These are phyloP conservation scores for Parapsyche elsis DNA, from an alignment of 1,140 invertebrate species.

Conservation along the genomic window DNA sequence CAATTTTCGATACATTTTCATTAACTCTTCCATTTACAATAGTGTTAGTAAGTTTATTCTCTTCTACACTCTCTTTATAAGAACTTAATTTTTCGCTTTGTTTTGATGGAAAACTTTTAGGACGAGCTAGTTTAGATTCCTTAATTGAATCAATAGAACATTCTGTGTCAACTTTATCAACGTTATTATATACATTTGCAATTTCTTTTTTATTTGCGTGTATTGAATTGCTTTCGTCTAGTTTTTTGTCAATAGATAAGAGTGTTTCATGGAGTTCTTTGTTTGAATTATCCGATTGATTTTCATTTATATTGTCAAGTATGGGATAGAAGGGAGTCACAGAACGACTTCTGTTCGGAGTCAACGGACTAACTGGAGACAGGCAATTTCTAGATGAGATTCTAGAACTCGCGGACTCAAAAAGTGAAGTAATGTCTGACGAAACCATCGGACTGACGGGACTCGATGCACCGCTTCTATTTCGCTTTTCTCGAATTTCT, in stretches of 20 bases:
- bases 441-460: conserved; percentile 57
- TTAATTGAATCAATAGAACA: conserved; percentile 50
- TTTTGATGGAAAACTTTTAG: conserved; percentile 66
- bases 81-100: conserved; percentile 58
- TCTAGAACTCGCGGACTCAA: conserved; percentile 57
- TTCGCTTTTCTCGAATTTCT: conserved; percentile 73
- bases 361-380: conserved; percentile 60
- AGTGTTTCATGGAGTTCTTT: conserved; percentile 37
- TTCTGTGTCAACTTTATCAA: conserved; percentile 1
- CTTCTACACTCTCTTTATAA: not conserved
- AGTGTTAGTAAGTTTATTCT: conserved; percentile 47
- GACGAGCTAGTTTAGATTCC: conserved; percentile 62
- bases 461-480: conserved; percentile 58
- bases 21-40: not conserved
- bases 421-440: conserved; percentile 54
- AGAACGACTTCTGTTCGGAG: conserved; percentile 63
- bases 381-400: conserved; percentile 59
- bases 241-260: conserved; percentile 38
- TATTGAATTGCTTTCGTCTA: conserved; percentile 39
- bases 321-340: conserved; percentile 66
- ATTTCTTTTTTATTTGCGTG: conserved; percentile 7
- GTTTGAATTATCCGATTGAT: conserved; percentile 50
- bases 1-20: conserved; percentile 65
- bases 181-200: not conserved
- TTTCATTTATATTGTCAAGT: conserved; percentile 66